A percentile compares a stretch with the other conserved stretches of the same genome.
Evolutionary conservation across 2,113 vertebrate species (phyloP).

Genomic region (Axis porcinus): DNA sequence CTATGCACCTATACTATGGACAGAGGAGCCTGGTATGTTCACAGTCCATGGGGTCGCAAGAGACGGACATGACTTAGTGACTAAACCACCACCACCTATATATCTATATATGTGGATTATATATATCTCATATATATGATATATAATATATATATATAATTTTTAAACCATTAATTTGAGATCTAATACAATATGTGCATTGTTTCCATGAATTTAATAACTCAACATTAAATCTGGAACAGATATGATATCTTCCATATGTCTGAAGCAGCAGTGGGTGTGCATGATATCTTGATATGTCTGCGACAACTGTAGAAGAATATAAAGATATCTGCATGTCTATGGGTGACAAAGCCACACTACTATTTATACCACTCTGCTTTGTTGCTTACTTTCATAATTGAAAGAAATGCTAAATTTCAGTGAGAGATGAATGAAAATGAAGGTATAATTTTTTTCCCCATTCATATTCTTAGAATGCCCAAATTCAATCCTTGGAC

Average conservation of each 20-base stretch:
- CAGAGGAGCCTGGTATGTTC: neutral
- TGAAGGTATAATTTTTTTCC: neutral
- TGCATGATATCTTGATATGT: neutral
- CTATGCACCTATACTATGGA: neutral
- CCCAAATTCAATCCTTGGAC: neutral
- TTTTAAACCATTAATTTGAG: neutral
- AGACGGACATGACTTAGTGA: accelerated
- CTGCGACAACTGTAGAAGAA: no score
- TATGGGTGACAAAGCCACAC: neutral
- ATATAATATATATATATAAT: neutral
- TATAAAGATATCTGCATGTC: neutral
- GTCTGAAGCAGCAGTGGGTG: neutral
- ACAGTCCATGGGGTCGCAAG: neutral
- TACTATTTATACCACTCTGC: neutral
- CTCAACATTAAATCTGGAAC: neutral
- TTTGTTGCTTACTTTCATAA: neutral
- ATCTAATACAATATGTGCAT: neutral
- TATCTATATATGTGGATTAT: neutral
- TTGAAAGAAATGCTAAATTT: neutral
- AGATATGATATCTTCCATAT: no score
- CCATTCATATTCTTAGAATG: neutral
- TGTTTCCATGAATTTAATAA: neutral
- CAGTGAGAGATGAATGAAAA: neutral
- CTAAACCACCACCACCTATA: neutral
- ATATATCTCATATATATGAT: neutral